Evolutionary conservation across 2,888 invertebrate genomes (phyloP).

Genomic region (Agonopterix arenella): DNA sequence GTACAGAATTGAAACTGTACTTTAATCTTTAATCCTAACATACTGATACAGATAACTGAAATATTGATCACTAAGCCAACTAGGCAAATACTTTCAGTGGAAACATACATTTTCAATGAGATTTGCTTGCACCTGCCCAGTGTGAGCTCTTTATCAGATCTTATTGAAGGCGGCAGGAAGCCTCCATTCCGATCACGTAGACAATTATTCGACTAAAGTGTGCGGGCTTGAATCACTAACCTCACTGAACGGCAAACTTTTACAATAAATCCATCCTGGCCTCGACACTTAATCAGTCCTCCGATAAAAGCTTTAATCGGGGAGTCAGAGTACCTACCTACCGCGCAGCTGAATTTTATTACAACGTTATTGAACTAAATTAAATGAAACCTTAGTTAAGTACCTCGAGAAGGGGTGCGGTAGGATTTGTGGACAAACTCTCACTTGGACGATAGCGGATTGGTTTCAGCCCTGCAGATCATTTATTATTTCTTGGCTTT

Average conservation of each 20-base stretch:
- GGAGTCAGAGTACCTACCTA: slow-evolving; percentile 52
- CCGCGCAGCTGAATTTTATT: slow-evolving; percentile 46
- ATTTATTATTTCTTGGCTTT: slow-evolving; percentile 9
- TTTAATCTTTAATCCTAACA: too few relatives aligned
- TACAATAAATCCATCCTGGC: slow-evolving; percentile 74
- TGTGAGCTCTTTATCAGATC: slow-evolving; percentile 62
- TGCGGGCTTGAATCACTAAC: slow-evolving; percentile 74
- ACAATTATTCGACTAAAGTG: slow-evolving; percentile 76
- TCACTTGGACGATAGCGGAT: slow-evolving; percentile 1
- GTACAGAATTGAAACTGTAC: too few relatives aligned
- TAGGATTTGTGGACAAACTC: slow-evolving; percentile 6
- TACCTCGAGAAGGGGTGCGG: neutral
- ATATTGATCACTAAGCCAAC: too few relatives aligned
- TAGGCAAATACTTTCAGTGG: too few relatives aligned
- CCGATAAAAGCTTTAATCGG: slow-evolving; percentile 74
- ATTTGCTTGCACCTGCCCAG: slow-evolving; percentile 31
- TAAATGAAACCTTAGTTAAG: neutral
- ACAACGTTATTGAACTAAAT: slow-evolving; percentile 37
- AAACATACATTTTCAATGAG: neutral
- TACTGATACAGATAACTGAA: too few relatives aligned
- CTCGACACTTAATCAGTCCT: slow-evolving; percentile 75
- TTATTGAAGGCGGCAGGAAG: slow-evolving; percentile 64
- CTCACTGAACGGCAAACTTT: slow-evolving; percentile 73
- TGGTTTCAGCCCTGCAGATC: slow-evolving; percentile 2
- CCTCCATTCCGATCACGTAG: slow-evolving; percentile 72